A percentile compares a stretch with the other conserved stretches of the same genome.
Evolutionary conservation across 1,140 invertebrate species (phyloP).

Genomic region (Neodiprion pinetum): DNA sequence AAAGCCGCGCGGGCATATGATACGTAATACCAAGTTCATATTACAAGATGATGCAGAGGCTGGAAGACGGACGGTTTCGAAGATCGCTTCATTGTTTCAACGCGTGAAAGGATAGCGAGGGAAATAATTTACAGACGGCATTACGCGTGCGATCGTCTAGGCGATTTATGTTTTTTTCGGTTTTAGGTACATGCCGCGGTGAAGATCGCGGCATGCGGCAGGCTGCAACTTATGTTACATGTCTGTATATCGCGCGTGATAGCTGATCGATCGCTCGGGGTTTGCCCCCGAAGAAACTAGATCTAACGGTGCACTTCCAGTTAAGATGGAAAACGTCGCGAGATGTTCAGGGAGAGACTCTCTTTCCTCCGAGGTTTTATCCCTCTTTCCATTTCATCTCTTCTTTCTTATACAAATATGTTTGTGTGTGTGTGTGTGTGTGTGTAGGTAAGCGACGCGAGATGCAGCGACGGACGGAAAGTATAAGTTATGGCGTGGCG

Average conservation of each 20-base stretch:
- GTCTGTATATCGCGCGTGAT: not conserved
- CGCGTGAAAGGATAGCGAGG: not conserved
- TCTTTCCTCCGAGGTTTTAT: not conserved
- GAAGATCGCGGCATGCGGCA: not conserved
- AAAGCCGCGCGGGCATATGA: not conserved
- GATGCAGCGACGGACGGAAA: slow-evolving; percentile 19
- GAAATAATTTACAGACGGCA: not conserved
- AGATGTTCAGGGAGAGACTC: not conserved
- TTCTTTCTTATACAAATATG: not conserved
- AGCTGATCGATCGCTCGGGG: slow-evolving; percentile 16
- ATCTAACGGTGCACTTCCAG: slow-evolving; percentile 27
- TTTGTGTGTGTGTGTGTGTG: too few species aligned
- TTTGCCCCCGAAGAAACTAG: slow-evolving; percentile 28
- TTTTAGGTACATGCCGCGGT: not conserved
- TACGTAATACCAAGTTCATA: not conserved
- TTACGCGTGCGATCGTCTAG: not conserved
- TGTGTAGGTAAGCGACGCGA: too few species aligned
- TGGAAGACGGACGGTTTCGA: not conserved
- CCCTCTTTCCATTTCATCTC: not conserved
- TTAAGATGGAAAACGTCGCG: slow-evolving; percentile 26
- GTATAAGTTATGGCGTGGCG: slow-evolving; percentile 31
- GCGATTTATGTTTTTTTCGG: not conserved
- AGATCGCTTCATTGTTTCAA: not conserved
- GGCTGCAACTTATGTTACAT: not conserved
- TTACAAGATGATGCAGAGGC: not conserved